phyloP scores from a whole-genome alignment of 2,888 invertebrate species.

The Amorpha juglandis region DNA sequence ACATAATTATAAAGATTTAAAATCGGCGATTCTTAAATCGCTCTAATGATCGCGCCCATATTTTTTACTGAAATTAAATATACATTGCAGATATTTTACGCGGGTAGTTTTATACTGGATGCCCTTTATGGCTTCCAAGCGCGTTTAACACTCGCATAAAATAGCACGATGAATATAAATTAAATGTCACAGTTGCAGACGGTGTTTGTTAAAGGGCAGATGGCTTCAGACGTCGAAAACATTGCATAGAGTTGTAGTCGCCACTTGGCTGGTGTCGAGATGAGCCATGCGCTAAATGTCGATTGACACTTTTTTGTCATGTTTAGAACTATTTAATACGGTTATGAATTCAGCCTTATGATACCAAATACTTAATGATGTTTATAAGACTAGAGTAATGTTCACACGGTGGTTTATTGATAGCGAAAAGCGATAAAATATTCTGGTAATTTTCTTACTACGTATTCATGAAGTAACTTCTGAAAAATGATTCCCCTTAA shows the following conservation, averaged over 20 bases:
- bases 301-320: too few species aligned
- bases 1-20: conserved; percentile 10
- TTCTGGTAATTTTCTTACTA: too few species aligned
- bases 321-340: too few species aligned
- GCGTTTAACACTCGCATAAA: conserved; percentile 43
- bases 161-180: conserved; percentile 56
- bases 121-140: conserved; percentile 52
- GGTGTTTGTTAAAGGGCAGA: conserved; percentile 58
- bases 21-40: not conserved
- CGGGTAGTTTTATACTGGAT: conserved; percentile 34
- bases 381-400: too few species aligned
- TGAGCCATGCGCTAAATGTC: conserved; percentile 3
- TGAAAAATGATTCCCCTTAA: too few species aligned
- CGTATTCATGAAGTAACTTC: too few species aligned
- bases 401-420: too few species aligned
- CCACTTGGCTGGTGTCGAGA: conserved; percentile 16
- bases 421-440: too few species aligned
- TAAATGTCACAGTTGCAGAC: conserved; percentile 58
- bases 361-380: too few species aligned
- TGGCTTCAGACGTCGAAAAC: conserved; percentile 43
- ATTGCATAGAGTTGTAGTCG: conserved; percentile 39
- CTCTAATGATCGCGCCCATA: not conserved
- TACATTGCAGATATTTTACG: conserved; percentile 3
- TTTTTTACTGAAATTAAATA: not conserved
- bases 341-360: not conserved